A percentile compares a stretch with the other conserved stretches of the same genome.
Evolutionary conservation across 2,888 invertebrate species (phyloP).

Genomic region (Oeneis ivallda): DNA sequence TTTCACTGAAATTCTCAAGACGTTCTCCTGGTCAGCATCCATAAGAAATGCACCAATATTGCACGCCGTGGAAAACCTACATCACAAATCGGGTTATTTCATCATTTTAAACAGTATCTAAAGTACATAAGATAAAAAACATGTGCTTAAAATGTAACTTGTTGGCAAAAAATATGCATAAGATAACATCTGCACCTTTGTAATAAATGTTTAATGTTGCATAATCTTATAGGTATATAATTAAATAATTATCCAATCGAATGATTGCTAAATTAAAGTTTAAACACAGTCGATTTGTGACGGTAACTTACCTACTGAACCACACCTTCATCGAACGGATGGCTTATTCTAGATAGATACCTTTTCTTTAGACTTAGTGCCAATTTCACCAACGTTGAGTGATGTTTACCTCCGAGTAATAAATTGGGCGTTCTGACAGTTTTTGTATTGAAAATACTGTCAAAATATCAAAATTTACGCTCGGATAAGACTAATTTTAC

Average conservation of each 20-base stretch:
- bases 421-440: no score
- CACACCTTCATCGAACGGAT: no score
- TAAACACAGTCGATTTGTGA: not conserved
- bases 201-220: slow-evolving; percentile 21
- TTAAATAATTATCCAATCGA: not conserved
- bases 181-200: slow-evolving; percentile 17
- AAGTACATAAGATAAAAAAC: not conserved
- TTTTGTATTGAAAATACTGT: no score
- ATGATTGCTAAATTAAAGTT: not conserved
- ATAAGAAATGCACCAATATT: not conserved
- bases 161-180: slow-evolving; percentile 14
- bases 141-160: not conserved
- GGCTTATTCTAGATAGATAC: no score
- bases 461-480: no score
- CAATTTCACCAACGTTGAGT: no score
- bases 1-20: no score
- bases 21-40: not conserved
- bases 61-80: not conserved
- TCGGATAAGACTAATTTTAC: no score
- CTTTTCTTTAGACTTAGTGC: no score
- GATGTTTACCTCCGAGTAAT: no score
- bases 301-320: no score
- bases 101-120: not conserved
- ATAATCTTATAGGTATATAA: slow-evolving; percentile 3
- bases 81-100: not conserved